Evolutionary conservation across 2,797 vertebrate genomes (phyloP).

Genomic region (Lophius americanus): DNA sequence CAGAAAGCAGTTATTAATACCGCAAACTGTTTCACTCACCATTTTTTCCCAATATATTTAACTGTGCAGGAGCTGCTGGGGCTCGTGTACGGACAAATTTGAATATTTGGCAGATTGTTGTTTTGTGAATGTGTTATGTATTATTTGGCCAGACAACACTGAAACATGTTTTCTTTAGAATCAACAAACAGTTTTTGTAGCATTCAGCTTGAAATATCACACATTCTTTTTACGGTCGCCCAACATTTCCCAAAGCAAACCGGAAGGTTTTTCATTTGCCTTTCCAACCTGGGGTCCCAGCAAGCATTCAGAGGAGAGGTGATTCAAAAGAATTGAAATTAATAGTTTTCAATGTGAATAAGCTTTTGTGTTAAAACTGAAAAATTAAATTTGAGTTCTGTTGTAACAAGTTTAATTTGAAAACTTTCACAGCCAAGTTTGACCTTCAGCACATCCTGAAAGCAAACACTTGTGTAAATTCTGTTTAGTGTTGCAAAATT

Average conservation of each 20-base stretch:
- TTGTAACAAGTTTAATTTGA: too few relatives aligned
- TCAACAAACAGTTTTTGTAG: neutral
- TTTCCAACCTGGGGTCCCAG: neutral
- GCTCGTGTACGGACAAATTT: constrained; percentile 1
- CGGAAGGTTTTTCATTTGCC: neutral
- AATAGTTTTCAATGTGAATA: too few relatives aligned
- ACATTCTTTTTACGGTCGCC: neutral
- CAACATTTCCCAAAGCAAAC: neutral
- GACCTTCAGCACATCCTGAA: too few relatives aligned
- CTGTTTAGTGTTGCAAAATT: too few relatives aligned
- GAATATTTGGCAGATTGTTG: neutral
- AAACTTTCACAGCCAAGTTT: too few relatives aligned
- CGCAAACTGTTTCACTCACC: too few relatives aligned
- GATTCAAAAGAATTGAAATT: neutral
- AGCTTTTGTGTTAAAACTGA: too few relatives aligned
- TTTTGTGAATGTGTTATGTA: neutral
- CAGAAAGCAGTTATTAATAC: too few relatives aligned
- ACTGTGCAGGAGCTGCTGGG: neutral
- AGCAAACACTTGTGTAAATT: too few relatives aligned
- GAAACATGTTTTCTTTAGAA: too few relatives aligned
- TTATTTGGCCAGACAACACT: neutral
- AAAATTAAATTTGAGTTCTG: too few relatives aligned
- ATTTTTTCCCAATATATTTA: too few relatives aligned
- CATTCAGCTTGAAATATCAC: neutral
- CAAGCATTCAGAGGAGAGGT: neutral